These are phyloP conservation scores for Cerceris rybyensis DNA, from an alignment of 2,888 invertebrate species.

Conservation along the genomic window DNA sequence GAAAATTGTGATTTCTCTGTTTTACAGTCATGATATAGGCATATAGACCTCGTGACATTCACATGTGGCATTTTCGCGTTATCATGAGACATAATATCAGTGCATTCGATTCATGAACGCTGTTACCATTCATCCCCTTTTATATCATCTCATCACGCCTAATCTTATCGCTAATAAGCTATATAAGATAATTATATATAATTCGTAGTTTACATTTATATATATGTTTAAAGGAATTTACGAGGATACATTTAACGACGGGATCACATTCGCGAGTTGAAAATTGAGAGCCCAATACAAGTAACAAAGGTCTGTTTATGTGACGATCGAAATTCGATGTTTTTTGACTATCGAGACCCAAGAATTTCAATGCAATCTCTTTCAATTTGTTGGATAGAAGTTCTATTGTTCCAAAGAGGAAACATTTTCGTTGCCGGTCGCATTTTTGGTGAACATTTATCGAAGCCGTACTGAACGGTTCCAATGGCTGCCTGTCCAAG, in stretches of 20 bases:
- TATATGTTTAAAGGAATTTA: slow-evolving; percentile 1
- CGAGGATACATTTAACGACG: not conserved
- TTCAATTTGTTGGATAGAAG: no score
- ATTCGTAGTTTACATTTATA: slow-evolving; percentile 32
- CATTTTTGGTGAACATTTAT: no score
- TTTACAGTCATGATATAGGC: slow-evolving; percentile 46
- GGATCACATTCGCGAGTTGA: slow-evolving; percentile 30
- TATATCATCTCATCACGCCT: slow-evolving; percentile 65
- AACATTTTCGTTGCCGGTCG: no score
- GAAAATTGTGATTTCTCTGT: slow-evolving; percentile 34
- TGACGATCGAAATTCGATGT: no score
- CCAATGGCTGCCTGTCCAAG: no score
- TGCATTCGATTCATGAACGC: slow-evolving; percentile 72
- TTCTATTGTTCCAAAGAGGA: no score
- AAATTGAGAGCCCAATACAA: not conserved
- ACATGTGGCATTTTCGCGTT: slow-evolving; percentile 53
- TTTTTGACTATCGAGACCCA: no score
- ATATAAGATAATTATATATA: slow-evolving; percentile 39
- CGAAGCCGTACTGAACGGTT: no score
- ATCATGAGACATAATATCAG: slow-evolving; percentile 65
- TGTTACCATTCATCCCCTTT: slow-evolving; percentile 68
- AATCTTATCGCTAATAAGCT: slow-evolving; percentile 56
- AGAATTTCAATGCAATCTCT: no score
- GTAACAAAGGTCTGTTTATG: no score
- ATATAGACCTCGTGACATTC: slow-evolving; percentile 51